Evolutionary conservation across 2,113 vertebrate genomes (phyloP), one percentile per base, ranked within the genome.

Genomic region (Equus quagga): DNA sequence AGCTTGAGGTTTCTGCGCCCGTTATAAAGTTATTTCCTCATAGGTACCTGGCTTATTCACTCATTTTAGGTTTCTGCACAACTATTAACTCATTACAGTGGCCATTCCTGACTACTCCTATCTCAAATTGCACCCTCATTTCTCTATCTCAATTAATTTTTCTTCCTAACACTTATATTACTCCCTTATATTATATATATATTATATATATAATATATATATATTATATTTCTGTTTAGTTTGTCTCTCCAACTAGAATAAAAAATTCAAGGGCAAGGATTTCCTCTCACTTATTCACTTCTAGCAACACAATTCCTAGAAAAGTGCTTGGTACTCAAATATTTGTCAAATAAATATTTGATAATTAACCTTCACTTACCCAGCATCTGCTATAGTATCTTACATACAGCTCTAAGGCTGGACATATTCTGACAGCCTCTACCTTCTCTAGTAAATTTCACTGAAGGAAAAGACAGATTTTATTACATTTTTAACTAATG

Each of bases 391-490:
- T 82, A 41, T 10, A 60, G 46, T 44, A 60, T 36, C 24, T 96
- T 82, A 82, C 15, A 17, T 46, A 83, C 10, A 84, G 19, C 13
- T 17, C 28, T 91, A 49, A 62, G 36, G 62, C 91, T 64, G 80
- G 86, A 93, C 56, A 79, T 78, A 95, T 21, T 88, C 49, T 84
- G 60, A 95, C 19, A 62, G 64, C 46, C 46, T 60, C 75, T 79
- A 90, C 46, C 70, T 89, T 58, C 69, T 91, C 24, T 17, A 56
- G 6, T 82, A 91, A 91, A 93, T 56, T 79, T 49, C 64, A 89
- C 26, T n/a, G 11, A 62, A 62, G 8, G 51, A 79, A 69, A 85
- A 79, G 54, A 76, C 51, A 64, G 4, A 89, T 18, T 81, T 87
- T 44, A 78, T 51, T 87, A 88, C 70, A 6, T 23, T 82, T 91